A percentile compares a stretch with the other conserved stretches of the same genome.
These are phyloP conservation scores for Zaprionus obscuricornis DNA, from an alignment of 2,888 invertebrate genomes.

Conservation along the genomic window DNA sequence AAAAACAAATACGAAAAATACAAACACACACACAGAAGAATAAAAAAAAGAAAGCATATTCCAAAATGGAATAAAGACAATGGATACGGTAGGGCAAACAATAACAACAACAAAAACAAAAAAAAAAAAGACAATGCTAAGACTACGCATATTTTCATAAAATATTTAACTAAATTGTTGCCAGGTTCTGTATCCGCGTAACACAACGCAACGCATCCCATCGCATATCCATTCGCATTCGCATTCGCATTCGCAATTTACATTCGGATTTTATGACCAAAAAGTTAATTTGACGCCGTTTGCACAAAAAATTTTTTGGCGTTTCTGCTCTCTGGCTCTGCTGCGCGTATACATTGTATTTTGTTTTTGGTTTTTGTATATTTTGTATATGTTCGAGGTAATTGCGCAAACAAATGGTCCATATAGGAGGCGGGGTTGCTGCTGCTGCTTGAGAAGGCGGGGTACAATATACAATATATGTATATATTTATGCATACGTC, in stretches of 20 bases:
- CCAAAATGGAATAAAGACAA: slow-evolving; percentile 28
- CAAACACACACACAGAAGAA: background rate
- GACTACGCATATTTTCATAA: slow-evolving; percentile 67
- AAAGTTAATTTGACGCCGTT: slow-evolving; percentile 69
- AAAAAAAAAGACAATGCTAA: slow-evolving; percentile 22
- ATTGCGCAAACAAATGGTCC: slow-evolving; percentile 59
- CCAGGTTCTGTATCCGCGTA: slow-evolving; percentile 35
- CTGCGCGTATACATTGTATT: slow-evolving; percentile 9
- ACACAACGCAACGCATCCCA: too few relatives aligned
- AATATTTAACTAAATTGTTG: slow-evolving; percentile 69
- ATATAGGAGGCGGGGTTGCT: slow-evolving; percentile 13
- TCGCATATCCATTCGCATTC: too few relatives aligned
- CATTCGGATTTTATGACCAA: slow-evolving; percentile 60
- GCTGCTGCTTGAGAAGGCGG: too few relatives aligned
- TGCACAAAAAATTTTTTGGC: slow-evolving; percentile 46
- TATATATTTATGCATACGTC: too few relatives aligned
- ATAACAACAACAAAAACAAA: slow-evolving; percentile 11
- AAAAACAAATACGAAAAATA: too few relatives aligned
- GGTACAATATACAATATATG: too few relatives aligned
- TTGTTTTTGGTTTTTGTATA: slow-evolving; percentile 29
- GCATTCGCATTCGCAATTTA: slow-evolving; percentile 33
- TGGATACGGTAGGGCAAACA: slow-evolving; percentile 25
- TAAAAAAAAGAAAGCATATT: slow-evolving; percentile 4
- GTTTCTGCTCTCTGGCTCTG: too few relatives aligned
- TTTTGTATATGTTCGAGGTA: slow-evolving; percentile 46